Conservation (phyloP, 1,140 invertebrate species). For the Trichonephila inaurata region DNA sequence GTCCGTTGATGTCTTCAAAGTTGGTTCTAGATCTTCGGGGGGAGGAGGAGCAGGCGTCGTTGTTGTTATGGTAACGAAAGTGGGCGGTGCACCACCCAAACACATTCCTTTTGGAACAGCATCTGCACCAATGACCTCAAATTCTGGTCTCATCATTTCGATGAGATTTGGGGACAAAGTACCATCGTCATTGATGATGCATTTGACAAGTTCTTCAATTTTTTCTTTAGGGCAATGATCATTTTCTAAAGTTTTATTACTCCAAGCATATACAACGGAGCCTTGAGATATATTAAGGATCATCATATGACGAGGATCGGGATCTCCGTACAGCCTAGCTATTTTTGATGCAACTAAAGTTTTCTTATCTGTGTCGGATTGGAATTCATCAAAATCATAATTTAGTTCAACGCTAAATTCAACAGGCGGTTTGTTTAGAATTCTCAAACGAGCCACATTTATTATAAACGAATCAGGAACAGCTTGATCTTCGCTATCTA, state of each 20-base stretch:
- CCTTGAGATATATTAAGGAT: slow-evolving; percentile 83
- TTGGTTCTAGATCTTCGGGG: slow-evolving; percentile 78
- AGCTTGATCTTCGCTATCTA: slow-evolving; percentile 85
- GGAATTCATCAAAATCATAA: slow-evolving; percentile 87
- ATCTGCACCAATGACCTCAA: slow-evolving; percentile 85
- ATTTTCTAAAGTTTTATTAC: slow-evolving; percentile 87
- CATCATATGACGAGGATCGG: slow-evolving; percentile 86
- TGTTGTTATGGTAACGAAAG: slow-evolving; percentile 62
- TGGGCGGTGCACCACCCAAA: slow-evolving; percentile 29
- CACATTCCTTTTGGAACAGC: slow-evolving; percentile 79
- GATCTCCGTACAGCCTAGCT: slow-evolving; percentile 88
- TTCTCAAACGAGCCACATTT: slow-evolving; percentile 83
- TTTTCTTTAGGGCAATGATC: slow-evolving; percentile 88
- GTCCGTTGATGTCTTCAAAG: slow-evolving; percentile 78
- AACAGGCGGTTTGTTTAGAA: slow-evolving; percentile 83
- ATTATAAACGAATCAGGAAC: slow-evolving; percentile 90
- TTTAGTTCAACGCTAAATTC: slow-evolving; percentile 87
- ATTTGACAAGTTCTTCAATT: slow-evolving; percentile 86
- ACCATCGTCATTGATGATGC: slow-evolving; percentile 83
- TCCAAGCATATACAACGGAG: slow-evolving; percentile 86
- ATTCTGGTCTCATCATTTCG: slow-evolving; percentile 88
- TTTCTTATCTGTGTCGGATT: slow-evolving; percentile 83
- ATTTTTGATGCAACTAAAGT: slow-evolving; percentile 89
- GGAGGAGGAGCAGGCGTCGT: slow-evolving; percentile 78
- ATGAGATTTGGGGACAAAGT: slow-evolving; percentile 84